Evolutionary conservation across 2,888 invertebrate species (phyloP).

Genomic region (Mesochorus sp.): DNA sequence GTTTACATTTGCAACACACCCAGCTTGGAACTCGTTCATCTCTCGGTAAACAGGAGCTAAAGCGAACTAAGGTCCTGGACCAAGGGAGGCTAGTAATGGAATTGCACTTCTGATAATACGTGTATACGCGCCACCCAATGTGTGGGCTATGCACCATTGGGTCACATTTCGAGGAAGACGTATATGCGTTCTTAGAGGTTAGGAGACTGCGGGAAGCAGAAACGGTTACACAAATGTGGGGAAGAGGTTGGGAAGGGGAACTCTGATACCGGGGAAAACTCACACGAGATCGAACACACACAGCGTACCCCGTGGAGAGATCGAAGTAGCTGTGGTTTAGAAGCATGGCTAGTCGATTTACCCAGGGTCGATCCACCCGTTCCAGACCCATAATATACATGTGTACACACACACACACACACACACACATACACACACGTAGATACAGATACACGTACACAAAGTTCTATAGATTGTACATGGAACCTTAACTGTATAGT

Average conservation of each 20-base stretch:
- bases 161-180: background rate
- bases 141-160: slow-evolving; percentile 22
- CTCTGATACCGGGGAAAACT: background rate
- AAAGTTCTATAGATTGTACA: no score
- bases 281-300: background rate
- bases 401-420: background rate
- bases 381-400: slow-evolving; percentile 6
- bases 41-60: background rate
- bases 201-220: background rate
- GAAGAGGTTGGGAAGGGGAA: background rate
- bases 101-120: slow-evolving; percentile 32
- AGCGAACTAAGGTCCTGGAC: slow-evolving; percentile 8
- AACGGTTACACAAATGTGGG: background rate
- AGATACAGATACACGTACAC: no score
- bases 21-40: slow-evolving; percentile 2
- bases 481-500: slow-evolving; percentile 5
- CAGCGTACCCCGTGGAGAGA: slow-evolving; percentile 18
- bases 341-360: slow-evolving; percentile 27
- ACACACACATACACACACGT: no score
- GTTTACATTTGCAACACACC: slow-evolving; percentile 14
- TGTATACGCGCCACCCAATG: slow-evolving; percentile 3
- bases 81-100: slow-evolving; percentile 36
- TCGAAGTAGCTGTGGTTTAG: slow-evolving; percentile 27
- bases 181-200: slow-evolving; percentile 10
- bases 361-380: slow-evolving; percentile 36